phyloP scores from a whole-genome alignment of 2,797 vertebrate species.

The Premnoplex brunnescens region DNA sequence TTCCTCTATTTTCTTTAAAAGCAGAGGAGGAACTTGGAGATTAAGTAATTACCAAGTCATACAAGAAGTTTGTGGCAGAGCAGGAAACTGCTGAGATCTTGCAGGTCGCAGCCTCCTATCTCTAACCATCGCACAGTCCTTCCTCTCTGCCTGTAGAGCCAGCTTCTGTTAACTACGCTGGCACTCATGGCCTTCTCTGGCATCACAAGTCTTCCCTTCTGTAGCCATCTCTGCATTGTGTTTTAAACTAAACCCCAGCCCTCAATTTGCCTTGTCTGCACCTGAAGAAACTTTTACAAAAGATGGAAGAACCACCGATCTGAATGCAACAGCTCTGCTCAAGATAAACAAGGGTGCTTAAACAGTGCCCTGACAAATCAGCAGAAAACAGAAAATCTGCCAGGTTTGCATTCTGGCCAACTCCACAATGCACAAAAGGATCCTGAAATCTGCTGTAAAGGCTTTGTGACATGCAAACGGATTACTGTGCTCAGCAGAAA shows the following conservation, averaged over 20 bases:
- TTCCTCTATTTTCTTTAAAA: conserved; percentile 32
- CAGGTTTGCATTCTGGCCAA: not conserved
- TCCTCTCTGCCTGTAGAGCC: not conserved
- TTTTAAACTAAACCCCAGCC: not conserved
- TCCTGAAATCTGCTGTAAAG: not conserved
- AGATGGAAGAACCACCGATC: not conserved
- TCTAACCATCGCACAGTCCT: not conserved
- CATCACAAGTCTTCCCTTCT: not conserved
- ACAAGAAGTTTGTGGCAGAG: conserved; percentile 7
- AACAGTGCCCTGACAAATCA: not conserved
- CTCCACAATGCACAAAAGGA: not conserved
- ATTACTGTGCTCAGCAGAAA: conserved; percentile 16
- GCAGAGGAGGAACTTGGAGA: conserved; percentile 6
- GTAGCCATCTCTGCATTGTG: not conserved
- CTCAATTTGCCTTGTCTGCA: not conserved
- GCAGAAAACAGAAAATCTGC: not conserved
- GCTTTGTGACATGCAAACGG: not conserved
- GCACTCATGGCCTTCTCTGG: not conserved
- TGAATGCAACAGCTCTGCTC: not conserved
- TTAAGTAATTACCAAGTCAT: conserved; percentile 28
- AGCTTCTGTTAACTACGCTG: not conserved
- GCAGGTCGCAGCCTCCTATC: not conserved
- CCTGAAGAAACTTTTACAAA: not conserved
- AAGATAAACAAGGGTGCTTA: not conserved
- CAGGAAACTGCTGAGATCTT: conserved; percentile 26